Base-by-base conservation (phyloP, 2,113 vertebrate genomes). In the Fregetta grallaria region DNA sequence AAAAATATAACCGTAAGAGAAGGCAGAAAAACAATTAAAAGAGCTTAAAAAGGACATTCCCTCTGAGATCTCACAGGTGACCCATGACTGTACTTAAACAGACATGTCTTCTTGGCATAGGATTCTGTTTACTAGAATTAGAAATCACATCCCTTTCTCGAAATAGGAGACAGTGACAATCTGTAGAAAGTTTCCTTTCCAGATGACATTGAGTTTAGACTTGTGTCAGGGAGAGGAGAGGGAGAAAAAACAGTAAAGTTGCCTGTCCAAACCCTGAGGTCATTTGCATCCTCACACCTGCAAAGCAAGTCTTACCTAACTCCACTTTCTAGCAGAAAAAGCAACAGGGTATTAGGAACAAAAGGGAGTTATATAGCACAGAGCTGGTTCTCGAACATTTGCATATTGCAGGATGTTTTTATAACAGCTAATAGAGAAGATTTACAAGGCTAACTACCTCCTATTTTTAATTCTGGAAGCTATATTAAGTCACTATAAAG, bases 391-490 rank as follows among this genome's bases (percentile, higher is more conserved):
- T 84, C 30, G 74, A 92, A 71, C 3, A 83, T 53, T 87, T 85
- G 55, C 74, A 92, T 62, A 74, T 50, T 56, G 76, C 32, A 74
- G 58, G 42, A 93, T 74, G 63, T 63, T 86, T 93, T 94, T 73
- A 6, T 30, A 88, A 78, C 9, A 21, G 52, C n/a, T 89, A 67
- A 55, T 30, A 34, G 66, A 88, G 16, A 75, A 92, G 36, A 65
- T 79, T 36, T 88, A 65, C 5, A 6, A 82, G 30, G 71, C 32
- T 70, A 92, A 14, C 62, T 50, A 36, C 44, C 63, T 52, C 50
- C 88, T 94, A 90, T 93, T 93, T 94, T 96, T 94, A 96, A 63
- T 90, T 81, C 78, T 91, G 63, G 68, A 88, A 84, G 95, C 55
- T 92, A 62, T 83, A 92, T 84, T 93, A 90, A 94, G 76, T 55